phyloP scores from a whole-genome alignment of 2,113 vertebrate species.

The Monopterus albus region DNA sequence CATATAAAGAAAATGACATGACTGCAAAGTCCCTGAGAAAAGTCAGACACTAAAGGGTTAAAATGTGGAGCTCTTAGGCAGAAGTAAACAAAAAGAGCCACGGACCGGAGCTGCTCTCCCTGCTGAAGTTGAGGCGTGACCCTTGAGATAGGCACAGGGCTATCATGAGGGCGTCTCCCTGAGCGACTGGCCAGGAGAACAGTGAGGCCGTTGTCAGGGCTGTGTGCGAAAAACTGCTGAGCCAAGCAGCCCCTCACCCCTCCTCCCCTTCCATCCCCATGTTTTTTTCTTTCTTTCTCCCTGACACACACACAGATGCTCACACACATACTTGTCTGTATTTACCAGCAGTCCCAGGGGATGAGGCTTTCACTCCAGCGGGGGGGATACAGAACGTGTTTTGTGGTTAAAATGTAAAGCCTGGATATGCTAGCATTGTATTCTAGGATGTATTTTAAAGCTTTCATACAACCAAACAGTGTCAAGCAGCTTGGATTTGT shows the following conservation, averaged over 20 bases:
- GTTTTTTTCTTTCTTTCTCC: slow-evolving; percentile 41
- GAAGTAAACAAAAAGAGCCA: slow-evolving; percentile 56
- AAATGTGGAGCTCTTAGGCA: slow-evolving; percentile 27
- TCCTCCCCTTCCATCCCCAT: not conserved
- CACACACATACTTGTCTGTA: slow-evolving; percentile 59
- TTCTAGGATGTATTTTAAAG: slow-evolving; percentile 17
- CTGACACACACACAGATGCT: slow-evolving; percentile 44
- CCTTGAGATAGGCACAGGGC: slow-evolving; percentile 73
- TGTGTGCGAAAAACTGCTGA: slow-evolving; percentile 73
- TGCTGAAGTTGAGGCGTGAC: slow-evolving; percentile 69
- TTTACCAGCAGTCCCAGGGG: slow-evolving; percentile 64
- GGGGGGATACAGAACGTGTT: slow-evolving; percentile 42
- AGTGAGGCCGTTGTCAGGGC: slow-evolving; percentile 73
- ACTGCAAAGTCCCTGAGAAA: not conserved
- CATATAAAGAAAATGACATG: not conserved
- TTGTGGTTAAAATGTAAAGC: slow-evolving; percentile 39
- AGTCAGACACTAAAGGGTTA: slow-evolving; percentile 47
- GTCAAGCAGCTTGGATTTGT: slow-evolving; percentile 5
- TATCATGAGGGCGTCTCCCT: slow-evolving; percentile 77
- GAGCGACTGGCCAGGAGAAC: slow-evolving; percentile 61
- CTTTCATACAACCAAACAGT: slow-evolving; percentile 21
- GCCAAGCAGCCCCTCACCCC: slow-evolving; percentile 55
- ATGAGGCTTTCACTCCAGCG: slow-evolving; percentile 58
- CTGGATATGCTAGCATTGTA: slow-evolving; percentile 21
- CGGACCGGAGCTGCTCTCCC: slow-evolving; percentile 47